Evolutionary conservation across 2,113 vertebrate genomes (phyloP), one percentile per base, ranked within the genome.

Genomic region (Ageneiosus marmoratus): DNA sequence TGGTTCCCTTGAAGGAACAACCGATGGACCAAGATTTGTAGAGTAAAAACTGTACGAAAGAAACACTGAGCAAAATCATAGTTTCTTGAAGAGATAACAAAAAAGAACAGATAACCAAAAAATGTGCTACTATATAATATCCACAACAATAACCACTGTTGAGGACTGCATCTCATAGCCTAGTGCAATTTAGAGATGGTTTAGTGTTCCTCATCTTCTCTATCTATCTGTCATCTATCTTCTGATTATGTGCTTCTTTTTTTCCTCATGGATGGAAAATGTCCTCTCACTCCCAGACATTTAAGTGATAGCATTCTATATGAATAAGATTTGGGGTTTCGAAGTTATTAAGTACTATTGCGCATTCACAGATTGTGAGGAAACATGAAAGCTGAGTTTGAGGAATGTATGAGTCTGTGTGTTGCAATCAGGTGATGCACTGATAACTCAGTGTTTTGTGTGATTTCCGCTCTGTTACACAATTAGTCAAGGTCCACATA

Each of bases 401-500:
- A 65, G 77, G 37, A 69, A 29, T 69, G 29, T 60, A 9, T 34
- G 20, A 29, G 27, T 77, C 53, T 83, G 75, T 79, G 37, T 48
- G 65, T 79, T 73, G 37, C 37, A 83, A 58, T 76, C 76, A 79
- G 83, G 69, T 80, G 82, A 76, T 88, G 84, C 86, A 24, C 82
- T 88, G 60, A 89, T 73, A 46, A 84, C 73, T 88, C 5, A 86
- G 87, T 85, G 90, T 86, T 86, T 89, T 89, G 87, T 87, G 89
- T 90, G 88, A 86, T 92, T 93, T 93, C 89, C 90, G 69, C 87
- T 88, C 84, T 87, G 88, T 93, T 89, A 91, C 80, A 85, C 88
- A 90, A 91, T 91, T 92, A 93, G 89, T 91, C 90, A 91, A 86
- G 90, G 89, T 91, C 89, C 88, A 86, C 83, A 83, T 88, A 89